Percentiles rank a stretch among this genome's conserved stretches.
Conservation (phyloP, 2,113 vertebrate species). For the Oreotrochilus melanogaster region DNA sequence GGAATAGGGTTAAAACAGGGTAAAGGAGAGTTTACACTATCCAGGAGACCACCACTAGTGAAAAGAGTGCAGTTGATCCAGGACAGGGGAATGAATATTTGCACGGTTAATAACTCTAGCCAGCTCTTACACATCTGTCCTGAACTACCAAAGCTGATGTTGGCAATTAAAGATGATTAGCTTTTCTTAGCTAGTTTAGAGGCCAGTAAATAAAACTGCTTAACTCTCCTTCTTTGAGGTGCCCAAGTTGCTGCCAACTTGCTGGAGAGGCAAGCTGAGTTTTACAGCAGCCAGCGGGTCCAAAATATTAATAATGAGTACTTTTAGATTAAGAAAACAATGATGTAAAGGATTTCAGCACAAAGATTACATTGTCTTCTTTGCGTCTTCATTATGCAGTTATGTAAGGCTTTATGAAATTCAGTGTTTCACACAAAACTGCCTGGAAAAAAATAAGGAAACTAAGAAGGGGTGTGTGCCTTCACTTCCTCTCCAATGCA, state of each 20-base stretch:
- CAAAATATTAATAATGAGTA: neutral
- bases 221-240: neutral
- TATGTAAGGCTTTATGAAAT: slow-evolving; percentile 20
- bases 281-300: neutral
- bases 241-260: neutral
- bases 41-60: neutral
- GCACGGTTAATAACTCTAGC: neutral
- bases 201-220: neutral
- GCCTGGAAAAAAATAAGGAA: neutral
- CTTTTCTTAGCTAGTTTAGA: neutral
- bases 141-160: neutral
- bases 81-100: neutral
- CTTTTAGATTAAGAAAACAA: slow-evolving; percentile 23
- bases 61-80: neutral
- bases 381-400: neutral
- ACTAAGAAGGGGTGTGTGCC: accelerated
- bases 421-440: slow-evolving; percentile 20
- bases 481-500: neutral
- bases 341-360: slow-evolving; percentile 32
- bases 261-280: neutral
- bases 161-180: neutral
- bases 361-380: slow-evolving; percentile 11
- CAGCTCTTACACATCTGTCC: neutral
- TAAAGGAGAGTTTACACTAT: neutral
- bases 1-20: neutral